These are phyloP conservation scores for Epinephelus lanceolatus DNA, from an alignment of 2,113 vertebrate species.

Conservation along the genomic window DNA sequence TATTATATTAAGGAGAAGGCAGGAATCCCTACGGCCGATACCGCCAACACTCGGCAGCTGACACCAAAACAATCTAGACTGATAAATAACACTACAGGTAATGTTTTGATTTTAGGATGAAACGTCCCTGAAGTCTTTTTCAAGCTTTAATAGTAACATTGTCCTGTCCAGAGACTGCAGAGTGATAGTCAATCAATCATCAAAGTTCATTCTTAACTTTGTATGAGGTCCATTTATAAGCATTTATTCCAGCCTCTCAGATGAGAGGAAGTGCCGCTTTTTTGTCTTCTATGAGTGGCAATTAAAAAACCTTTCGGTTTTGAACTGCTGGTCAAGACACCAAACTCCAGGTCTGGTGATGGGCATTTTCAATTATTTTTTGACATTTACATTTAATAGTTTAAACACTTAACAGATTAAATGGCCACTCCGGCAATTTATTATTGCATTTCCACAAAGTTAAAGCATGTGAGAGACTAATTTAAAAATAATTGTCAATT, in stretches of 20 bases:
- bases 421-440: background rate
- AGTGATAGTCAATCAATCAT: background rate
- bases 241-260: background rate
- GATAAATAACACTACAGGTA: too few species aligned
- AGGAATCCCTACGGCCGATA: too few species aligned
- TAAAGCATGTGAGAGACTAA: background rate
- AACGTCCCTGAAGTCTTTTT: background rate
- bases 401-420: conserved; percentile 36
- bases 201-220: background rate
- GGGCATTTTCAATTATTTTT: conserved; percentile 46
- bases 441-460: conserved; percentile 11
- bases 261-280: background rate
- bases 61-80: too few species aligned
- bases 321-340: conserved; percentile 20
- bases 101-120: too few species aligned
- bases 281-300: conserved; percentile 36
- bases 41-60: too few species aligned
- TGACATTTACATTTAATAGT: conserved; percentile 25
- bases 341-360: conserved; percentile 12
- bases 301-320: conserved; percentile 17
- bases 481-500: background rate
- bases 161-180: background rate
- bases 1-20: too few species aligned
- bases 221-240: background rate
- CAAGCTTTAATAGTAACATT: background rate